A percentile compares a stretch with the other conserved stretches of the same genome.
phyloP scores from a whole-genome alignment of 2,113 vertebrate genomes.

The Bungarus multicinctus region DNA sequence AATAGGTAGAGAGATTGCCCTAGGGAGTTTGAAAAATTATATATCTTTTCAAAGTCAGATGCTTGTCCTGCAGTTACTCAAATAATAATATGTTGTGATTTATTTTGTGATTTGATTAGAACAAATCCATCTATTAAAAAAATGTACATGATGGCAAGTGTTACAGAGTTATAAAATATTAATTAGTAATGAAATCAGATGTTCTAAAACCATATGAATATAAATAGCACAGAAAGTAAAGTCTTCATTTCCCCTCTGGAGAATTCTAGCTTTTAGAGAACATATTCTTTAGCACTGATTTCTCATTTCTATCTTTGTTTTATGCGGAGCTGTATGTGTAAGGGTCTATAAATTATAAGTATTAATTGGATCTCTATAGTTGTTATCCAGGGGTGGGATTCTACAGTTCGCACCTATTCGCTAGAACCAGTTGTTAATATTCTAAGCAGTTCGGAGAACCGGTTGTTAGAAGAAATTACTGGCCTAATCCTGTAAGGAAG shows the following conservation, averaged over 20 bases:
- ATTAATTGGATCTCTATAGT: neutral
- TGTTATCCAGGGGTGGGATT: too few species aligned
- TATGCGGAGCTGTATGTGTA: neutral
- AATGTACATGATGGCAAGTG: neutral
- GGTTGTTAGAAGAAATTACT: too few species aligned
- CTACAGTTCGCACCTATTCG: too few species aligned
- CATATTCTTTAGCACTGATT: neutral
- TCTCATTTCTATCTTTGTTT: neutral
- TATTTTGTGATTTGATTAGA: neutral
- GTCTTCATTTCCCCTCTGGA: neutral
- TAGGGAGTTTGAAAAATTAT: neutral
- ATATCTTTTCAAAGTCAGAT: neutral
- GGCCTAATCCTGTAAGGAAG: too few species aligned
- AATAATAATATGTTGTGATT: neutral
- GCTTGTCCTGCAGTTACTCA: too few species aligned
- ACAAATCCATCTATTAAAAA: neutral
- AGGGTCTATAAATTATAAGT: neutral
- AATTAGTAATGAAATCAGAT: neutral
- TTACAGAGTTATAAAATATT: neutral
- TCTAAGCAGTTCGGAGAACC: too few species aligned
- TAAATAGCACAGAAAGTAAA: neutral
- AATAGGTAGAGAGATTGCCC: neutral
- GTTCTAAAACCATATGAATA: neutral
- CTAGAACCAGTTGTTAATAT: too few species aligned
- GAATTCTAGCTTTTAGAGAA: neutral